Percentiles rank a stretch among this genome's conserved stretches.
Conservation (phyloP, 2,888 invertebrate genomes). For the Spatulosminthurus flaviceps region DNA sequence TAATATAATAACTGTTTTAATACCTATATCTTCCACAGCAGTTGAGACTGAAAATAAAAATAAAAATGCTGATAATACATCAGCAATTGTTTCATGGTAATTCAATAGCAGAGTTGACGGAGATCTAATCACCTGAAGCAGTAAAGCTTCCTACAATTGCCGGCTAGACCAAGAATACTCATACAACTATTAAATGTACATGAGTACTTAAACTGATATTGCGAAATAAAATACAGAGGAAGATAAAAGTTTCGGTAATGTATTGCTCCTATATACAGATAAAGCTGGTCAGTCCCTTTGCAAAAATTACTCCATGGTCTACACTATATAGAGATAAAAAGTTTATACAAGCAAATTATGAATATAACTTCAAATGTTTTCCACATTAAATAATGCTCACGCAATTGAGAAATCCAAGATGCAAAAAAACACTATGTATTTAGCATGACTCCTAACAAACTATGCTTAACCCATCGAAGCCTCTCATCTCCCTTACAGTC, state of each 20-base stretch:
- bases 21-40: neutral
- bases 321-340: neutral
- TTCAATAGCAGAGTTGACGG: neutral
- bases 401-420: neutral
- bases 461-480: constrained; percentile 1
- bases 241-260: constrained; percentile 9
- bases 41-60: neutral
- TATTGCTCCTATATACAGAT: neutral
- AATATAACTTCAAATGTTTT: neutral
- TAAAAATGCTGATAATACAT: neutral
- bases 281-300: neutral
- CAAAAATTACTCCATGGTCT: neutral
- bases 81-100: neutral
- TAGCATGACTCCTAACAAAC: constrained; percentile 6
- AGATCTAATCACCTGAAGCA: neutral
- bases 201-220: neutral
- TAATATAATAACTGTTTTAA: too few species aligned
- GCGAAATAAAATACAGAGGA: neutral
- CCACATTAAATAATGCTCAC: neutral
- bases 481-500: neutral
- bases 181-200: neutral
- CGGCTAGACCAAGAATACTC: constrained; percentile 13
- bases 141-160: neutral
- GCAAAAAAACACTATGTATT: too few species aligned
- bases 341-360: neutral